phyloP scores from a whole-genome alignment of 2,113 vertebrate species.

The Malurus melanocephalus region DNA sequence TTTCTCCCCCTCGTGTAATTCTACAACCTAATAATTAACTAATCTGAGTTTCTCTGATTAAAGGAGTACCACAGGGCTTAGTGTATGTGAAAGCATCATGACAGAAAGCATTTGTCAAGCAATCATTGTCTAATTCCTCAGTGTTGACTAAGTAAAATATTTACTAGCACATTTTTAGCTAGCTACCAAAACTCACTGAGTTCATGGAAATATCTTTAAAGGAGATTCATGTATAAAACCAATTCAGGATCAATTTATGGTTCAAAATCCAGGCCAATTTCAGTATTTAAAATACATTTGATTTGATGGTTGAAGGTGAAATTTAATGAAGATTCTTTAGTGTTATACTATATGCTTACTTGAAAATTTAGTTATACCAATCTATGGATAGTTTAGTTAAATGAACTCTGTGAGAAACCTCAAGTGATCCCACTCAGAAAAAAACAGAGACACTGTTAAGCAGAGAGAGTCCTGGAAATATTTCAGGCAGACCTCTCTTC shows the following conservation, averaged over 20 bases:
- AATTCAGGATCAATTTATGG: neutral
- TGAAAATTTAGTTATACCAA: neutral
- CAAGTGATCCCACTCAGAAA: neutral
- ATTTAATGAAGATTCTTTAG: neutral
- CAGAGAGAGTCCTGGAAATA: neutral
- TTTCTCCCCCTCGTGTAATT: neutral
- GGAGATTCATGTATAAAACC: neutral
- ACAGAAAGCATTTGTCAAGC: neutral
- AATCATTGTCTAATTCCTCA: neutral
- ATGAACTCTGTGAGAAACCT: neutral
- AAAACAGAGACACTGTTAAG: neutral
- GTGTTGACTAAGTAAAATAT: conserved; percentile 9
- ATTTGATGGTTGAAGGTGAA: neutral
- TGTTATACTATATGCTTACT: neutral
- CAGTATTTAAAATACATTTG: neutral
- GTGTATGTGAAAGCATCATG: neutral
- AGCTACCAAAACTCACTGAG: neutral
- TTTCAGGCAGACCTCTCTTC: neutral
- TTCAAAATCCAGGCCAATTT: neutral
- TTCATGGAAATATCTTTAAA: neutral
- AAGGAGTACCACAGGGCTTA: neutral
- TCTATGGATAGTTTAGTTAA: neutral
- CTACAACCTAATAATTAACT: neutral
- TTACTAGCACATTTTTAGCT: neutral
- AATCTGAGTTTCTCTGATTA: neutral